Base-by-base conservation (phyloP, 2,113 vertebrate species). In the Cairina moschata region DNA sequence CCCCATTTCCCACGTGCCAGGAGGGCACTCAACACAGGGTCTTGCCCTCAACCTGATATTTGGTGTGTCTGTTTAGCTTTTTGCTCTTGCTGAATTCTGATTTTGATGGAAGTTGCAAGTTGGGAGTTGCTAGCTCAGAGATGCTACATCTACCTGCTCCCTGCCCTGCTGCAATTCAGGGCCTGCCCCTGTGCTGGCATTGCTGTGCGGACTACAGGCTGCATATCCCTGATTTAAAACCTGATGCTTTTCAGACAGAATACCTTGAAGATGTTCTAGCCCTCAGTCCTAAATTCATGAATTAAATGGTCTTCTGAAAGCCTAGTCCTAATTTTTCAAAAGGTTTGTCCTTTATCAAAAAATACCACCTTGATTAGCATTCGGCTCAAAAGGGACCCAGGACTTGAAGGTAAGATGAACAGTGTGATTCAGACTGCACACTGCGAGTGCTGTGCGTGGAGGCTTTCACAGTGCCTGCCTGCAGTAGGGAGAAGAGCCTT, bases 401-500 rank as follows among this genome's bases (percentile, higher is more conserved):
- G 82, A 68, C 52, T 65, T 18, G 76, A 40, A 72, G 71, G 73
- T 50, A 60, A 31, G 14, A 15, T 6, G 92, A 90, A 3, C 75
- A 26, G 65, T 52, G 91, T 81, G 91, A 92, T 91, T 88, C 72
- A 85, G 95, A 3, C 55, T 1, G 90, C 90, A 9, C 34, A 5
- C 69, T n/a, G 90, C 10, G 73, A 67, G 71, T 32, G 55, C 62
- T 75, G 91, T 2, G 66, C 18, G 95, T 55, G 95, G 97, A 93
- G 91, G 92, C 84, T 96, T 92, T 73, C 74, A 8, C 86, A 36
- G 84, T 8, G 76, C 84, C 91, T 73, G 96, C 91, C 93, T 91
- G 95, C 94, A 91, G 86, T 32, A 18, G 83, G 85, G 91, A 95
- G 76, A 93, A 72, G 88, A 96, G 92, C 96, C 91, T 78, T 4